Percentiles rank a stretch among this genome's conserved stretches.
Evolutionary conservation across 2,113 vertebrate species (phyloP).

Genomic region (Nycticorax nycticorax): DNA sequence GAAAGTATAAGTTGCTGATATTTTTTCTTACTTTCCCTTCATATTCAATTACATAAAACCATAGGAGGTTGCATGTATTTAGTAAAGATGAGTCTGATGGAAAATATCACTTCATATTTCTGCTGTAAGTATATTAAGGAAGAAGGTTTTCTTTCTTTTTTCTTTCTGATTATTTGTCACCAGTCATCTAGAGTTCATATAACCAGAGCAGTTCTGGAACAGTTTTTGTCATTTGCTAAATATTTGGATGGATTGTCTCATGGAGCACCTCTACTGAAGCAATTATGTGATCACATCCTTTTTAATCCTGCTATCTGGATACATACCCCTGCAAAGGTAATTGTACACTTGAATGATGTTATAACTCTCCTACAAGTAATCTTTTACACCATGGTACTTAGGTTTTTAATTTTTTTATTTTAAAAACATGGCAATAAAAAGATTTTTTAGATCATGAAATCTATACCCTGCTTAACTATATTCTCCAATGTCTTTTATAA

Average conservation of each 20-base stretch:
- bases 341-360: neutral
- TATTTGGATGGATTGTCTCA: slow-evolving; percentile 97
- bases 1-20: neutral
- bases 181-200: slow-evolving; percentile 97
- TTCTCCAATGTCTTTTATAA: neutral
- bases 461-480: neutral
- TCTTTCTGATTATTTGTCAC: neutral
- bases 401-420: neutral
- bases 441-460: neutral
- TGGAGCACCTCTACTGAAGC: slow-evolving; percentile 94
- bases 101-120: neutral
- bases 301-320: slow-evolving; percentile 99
- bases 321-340: slow-evolving; percentile 97
- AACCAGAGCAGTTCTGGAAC: slow-evolving; percentile 94
- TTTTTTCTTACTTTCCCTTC: neutral
- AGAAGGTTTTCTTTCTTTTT: neutral
- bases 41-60: neutral
- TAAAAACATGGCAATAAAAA: neutral
- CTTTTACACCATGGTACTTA: neutral
- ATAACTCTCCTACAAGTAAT: neutral
- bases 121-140: neutral
- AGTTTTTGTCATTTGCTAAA: slow-evolving; percentile 98
- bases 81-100: neutral
- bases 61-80: neutral
- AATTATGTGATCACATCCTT: slow-evolving; percentile 97